Evolutionary conservation across 1,140 invertebrate species (phyloP), one percentile per base, ranked within the genome.

Genomic region (Drosophila athabasca): DNA sequence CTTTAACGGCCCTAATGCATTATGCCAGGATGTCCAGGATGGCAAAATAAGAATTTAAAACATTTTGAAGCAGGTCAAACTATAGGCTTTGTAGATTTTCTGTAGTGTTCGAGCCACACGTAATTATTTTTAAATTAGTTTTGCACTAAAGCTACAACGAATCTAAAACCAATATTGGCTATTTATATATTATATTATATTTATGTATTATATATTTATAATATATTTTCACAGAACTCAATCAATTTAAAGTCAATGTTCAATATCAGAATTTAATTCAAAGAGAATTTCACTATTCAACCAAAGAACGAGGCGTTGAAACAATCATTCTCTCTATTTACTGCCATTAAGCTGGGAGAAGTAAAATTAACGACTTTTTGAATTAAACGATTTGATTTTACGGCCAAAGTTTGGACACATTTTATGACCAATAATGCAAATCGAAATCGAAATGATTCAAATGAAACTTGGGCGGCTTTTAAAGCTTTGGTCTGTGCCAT

Each of bases 401-500:
- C 65, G 29, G 48, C 41, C 48, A 74, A 77, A 85, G 24, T 84
- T 80, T 70, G 43, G 26, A 52, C 24, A 78, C 75, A 75, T 57
- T 69, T 87, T 70, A 78, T 87, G 68, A 70, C 72, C 66, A 62
- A 43, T 75, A 75, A 76, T 76, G 73, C 71, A 76, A 76, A 76
- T 76, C 55, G 72, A 76, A 76, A 76, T 76, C 55, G 72, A 76
- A 76, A 60, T 46, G 73, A 61, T 76, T 57, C 73, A 76, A 57
- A 75, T 59, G 46, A 76, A 68, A 76, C 64, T 62, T 76, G 61
- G 53, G 44, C 35, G 52, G 67, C 59, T 61, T 83, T 78, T 70
- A 48, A 60, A 59, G 69, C 52, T 54, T 50, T 39, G 50, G 6
- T 48, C 48, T 31, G 45, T 29, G 31, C 4, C 7, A 31, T 50